A percentile compares a stretch with the other conserved stretches of the same genome.
Evolutionary conservation across 2,888 invertebrate genomes (phyloP).

Genomic region (Abrostola tripartita): DNA sequence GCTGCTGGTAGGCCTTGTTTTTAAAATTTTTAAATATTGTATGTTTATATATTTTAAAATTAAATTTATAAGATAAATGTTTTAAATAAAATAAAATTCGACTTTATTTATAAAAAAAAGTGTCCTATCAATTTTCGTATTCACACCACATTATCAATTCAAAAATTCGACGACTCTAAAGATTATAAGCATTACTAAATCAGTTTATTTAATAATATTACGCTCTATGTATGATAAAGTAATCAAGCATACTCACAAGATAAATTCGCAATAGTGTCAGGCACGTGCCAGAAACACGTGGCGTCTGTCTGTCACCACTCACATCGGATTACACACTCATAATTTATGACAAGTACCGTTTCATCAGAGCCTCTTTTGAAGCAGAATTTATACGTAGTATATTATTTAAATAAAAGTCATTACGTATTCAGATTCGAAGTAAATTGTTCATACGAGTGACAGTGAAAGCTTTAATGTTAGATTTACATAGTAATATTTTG

Average conservation of each 20-base stretch:
- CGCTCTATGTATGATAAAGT: too few species aligned
- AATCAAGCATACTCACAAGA: not conserved
- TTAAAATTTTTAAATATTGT: too few species aligned
- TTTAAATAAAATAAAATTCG: too few species aligned
- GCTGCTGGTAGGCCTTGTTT: too few species aligned
- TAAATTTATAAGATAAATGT: too few species aligned
- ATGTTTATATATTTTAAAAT: too few species aligned
- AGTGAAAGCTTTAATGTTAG: conserved; percentile 1
- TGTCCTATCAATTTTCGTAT: too few species aligned
- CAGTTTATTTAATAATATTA: too few species aligned
- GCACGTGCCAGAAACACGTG: conserved; percentile 1
- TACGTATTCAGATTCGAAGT: conserved; percentile 3
- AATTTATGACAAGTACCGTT: conserved; percentile 7
- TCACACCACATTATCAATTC: too few species aligned
- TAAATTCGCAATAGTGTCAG: conserved; percentile 8
- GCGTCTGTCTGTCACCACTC: conserved; percentile 11
- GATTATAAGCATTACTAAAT: too few species aligned
- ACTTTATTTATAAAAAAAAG: too few species aligned
- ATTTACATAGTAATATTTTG: not conserved
- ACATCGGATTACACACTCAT: conserved; percentile 11
- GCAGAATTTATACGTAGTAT: not conserved
- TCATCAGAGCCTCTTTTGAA: not conserved
- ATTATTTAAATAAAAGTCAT: conserved; percentile 4
- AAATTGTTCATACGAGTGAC: conserved; percentile 1
- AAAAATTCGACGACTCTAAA: too few species aligned